A percentile compares a stretch with the other conserved stretches of the same genome.
Conservation (phyloP, 2,797 vertebrate species). For the Bufotes viridis region DNA sequence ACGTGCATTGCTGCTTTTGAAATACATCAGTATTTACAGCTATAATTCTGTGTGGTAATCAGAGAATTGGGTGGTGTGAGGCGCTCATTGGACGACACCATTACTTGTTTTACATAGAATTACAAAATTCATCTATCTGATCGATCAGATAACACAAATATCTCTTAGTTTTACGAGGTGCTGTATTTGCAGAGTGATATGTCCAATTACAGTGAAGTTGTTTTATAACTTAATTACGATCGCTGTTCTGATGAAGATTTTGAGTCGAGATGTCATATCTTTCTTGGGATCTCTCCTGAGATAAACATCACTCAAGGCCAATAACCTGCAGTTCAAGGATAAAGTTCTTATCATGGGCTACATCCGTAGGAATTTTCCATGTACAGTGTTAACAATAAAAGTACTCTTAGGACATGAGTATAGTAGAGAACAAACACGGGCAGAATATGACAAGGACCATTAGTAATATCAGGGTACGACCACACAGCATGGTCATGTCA, state of each 20-base stretch:
- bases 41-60: background rate
- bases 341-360: background rate
- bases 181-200: conserved; percentile 7
- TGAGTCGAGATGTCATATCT: conserved; percentile 41
- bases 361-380: background rate
- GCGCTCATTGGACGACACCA: background rate
- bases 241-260: conserved; percentile 46
- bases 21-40: background rate
- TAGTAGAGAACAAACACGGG: too few species aligned
- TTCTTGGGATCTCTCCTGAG: conserved; percentile 28
- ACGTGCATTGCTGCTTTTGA: background rate
- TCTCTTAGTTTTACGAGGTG: conserved; percentile 36
- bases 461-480: background rate
- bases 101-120: conserved; percentile 4
- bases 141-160: conserved; percentile 44
- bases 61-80: background rate
- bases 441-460: background rate
- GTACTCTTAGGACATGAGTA: background rate
- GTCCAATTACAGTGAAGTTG: conserved; percentile 13
- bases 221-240: conserved; percentile 55
- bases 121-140: conserved; percentile 12
- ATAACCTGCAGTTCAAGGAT: conserved; percentile 51
- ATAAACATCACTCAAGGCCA: conserved; percentile 41
- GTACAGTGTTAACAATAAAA: background rate
- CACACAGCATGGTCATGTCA: too few species aligned